These are phyloP conservation scores for Leptinotarsa tumamoca DNA, from an alignment of 2,888 invertebrate genomes.

Conservation along the genomic window DNA sequence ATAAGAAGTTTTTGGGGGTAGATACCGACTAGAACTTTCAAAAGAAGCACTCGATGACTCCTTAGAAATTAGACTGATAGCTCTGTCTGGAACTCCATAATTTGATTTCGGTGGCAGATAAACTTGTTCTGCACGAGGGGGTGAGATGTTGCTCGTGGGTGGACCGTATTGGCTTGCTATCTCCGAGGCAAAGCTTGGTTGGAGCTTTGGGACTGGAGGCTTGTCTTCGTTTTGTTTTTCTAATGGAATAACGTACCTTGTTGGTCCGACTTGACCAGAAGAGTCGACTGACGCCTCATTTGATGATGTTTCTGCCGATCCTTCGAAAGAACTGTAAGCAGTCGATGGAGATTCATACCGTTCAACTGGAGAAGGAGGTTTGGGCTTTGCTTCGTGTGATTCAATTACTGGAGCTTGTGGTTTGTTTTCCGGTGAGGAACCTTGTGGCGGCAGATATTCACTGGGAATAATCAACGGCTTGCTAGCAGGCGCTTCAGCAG, in stretches of 20 bases:
- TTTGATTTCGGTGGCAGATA: not conserved
- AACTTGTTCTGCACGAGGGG: not conserved
- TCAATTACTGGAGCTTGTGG: not conserved
- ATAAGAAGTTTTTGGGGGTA: constrained; percentile 22
- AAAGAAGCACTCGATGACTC: not conserved
- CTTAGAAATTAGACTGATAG: not conserved
- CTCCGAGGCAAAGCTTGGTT: constrained; percentile 9
- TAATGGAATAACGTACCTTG: not conserved
- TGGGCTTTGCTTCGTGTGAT: not conserved
- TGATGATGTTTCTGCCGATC: not conserved
- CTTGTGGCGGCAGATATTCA: constrained; percentile 4
- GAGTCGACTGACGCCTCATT: not conserved
- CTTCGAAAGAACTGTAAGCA: not conserved
- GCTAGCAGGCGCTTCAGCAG: not conserved
- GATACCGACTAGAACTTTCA: not conserved
- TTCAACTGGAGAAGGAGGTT: not conserved
- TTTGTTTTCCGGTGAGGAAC: not conserved
- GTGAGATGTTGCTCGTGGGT: not conserved
- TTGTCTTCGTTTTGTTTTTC: not conserved
- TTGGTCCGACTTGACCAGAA: not conserved
- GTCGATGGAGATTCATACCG: not conserved
- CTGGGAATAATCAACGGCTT: not conserved
- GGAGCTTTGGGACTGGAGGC: not conserved
- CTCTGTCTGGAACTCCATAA: not conserved
- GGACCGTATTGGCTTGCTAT: not conserved